Evolutionary conservation across 2,113 vertebrate genomes (phyloP).

Genomic region (Raphicerus campestris): DNA sequence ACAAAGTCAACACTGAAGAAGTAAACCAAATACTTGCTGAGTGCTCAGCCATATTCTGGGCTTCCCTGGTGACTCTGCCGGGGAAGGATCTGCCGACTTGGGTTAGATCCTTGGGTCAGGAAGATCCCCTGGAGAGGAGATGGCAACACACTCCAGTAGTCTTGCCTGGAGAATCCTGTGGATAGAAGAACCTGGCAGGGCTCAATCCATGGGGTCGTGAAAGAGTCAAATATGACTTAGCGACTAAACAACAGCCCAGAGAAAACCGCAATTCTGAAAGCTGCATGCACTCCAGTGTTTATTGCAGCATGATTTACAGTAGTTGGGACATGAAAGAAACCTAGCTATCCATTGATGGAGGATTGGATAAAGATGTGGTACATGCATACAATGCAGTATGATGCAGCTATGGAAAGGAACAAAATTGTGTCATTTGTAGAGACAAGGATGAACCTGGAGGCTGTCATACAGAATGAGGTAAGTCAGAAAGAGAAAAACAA

Average conservation of each 20-base stretch:
- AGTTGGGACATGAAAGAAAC: background rate
- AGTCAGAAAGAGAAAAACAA: background rate
- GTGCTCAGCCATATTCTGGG: background rate
- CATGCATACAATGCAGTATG: background rate
- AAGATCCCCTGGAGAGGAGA: background rate
- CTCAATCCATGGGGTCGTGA: background rate
- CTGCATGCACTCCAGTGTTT: background rate
- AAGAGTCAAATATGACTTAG: background rate
- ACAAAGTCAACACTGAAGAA: background rate
- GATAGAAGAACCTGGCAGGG: background rate
- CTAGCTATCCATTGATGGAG: background rate
- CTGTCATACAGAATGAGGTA: background rate
- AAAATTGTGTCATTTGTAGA: background rate
- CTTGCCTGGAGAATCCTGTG: background rate
- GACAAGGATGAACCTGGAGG: background rate
- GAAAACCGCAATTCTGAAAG: background rate
- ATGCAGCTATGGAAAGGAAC: background rate
- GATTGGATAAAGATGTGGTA: background rate
- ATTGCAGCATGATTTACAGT: background rate
- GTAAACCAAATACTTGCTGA: constrained; percentile 2
- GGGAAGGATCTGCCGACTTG: background rate
- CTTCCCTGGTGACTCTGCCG: background rate
- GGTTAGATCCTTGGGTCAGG: background rate
- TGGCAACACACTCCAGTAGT: background rate
- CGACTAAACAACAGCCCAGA: background rate